Evolutionary conservation across 2,113 vertebrate genomes (phyloP), one percentile per base, ranked within the genome.

Genomic region (Prinia subflava): DNA sequence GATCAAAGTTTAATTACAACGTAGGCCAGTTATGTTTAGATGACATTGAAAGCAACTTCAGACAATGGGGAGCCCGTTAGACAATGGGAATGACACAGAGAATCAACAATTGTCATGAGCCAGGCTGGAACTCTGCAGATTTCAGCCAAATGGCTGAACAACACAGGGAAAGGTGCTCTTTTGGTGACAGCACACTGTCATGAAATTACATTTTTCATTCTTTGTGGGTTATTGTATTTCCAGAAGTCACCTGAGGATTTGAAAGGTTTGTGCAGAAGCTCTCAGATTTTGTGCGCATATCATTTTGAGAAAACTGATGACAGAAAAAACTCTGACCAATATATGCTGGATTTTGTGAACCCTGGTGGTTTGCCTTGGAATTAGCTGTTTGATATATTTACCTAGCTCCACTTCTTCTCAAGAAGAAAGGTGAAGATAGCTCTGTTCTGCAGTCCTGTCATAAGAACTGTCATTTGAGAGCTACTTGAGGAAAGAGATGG

Each of bases 1-100:
- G 60, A 94, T 96, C 87, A 88, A 96, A 96, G 87, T 95, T 92
- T 92, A 96, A 95, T 96, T 92, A 50, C 63, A 80, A 15, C 63
- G 85, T 42, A 80, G 87, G 35, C 55, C 70, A 50, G 46, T 85
- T 94, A 44, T 50, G 59, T 91, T 85, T 83, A 93, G 63, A 87
- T 95, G 83, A 84, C 62, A 89, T 20, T 69, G 83, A 89, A 94
- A 95, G 89, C 81, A 89, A 71, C 46, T 39, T 39, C 39, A 39
- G 39, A 39, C 39, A 39, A 39, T 39, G 39, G 39, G 39, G 89
- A 94, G 39, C 28, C 60, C 12, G 90, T 90, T 71, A 85, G 63
- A 94, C 83, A 87, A 93, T 46, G 42, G 50, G 22, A 42, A 67
- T 74, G 78, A 90, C 89, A 91, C 79, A 93, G 52, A 55, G 33